These are phyloP conservation scores for Bellardia pandia DNA, from an alignment of 2,888 invertebrate species.

Conservation along the genomic window DNA sequence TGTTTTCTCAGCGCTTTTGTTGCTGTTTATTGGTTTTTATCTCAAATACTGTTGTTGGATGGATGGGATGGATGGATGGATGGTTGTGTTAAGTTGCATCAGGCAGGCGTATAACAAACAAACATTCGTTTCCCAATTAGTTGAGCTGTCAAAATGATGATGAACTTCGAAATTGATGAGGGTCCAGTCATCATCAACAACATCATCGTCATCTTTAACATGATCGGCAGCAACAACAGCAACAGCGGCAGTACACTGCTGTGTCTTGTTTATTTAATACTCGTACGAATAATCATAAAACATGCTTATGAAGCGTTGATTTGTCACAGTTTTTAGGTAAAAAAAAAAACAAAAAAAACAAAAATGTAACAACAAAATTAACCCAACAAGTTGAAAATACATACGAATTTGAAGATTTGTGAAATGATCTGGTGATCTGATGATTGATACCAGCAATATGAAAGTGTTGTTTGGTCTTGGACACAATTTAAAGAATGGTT, in stretches of 20 bases:
- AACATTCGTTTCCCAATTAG: conserved; percentile 81
- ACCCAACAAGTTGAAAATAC: conserved; percentile 3
- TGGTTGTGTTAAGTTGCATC: neutral
- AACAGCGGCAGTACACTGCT: conserved; percentile 8
- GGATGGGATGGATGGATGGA: neutral
- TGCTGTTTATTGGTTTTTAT: conserved; percentile 13
- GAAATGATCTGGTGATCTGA: conserved; percentile 45
- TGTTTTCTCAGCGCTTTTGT: conserved; percentile 54
- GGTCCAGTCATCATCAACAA: conserved; percentile 76
- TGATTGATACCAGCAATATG: conserved; percentile 54
- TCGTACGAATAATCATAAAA: conserved; percentile 62
- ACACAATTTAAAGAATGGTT: conserved; percentile 38
- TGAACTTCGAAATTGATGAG: conserved; percentile 80
- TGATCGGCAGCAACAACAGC: conserved; percentile 35
- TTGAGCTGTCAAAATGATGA: conserved; percentile 83
- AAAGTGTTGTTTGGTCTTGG: conserved; percentile 20
- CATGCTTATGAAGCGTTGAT: conserved; percentile 71
- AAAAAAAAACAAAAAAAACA: neutral
- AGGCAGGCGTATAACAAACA: conserved; percentile 48
- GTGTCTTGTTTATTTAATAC: conserved; percentile 56
- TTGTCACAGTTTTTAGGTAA: conserved; percentile 74
- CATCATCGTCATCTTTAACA: conserved; percentile 42
- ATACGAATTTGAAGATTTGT: conserved; percentile 37
- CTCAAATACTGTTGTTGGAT: neutral
- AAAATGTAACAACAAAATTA: neutral